phyloP scores from a whole-genome alignment of 1,140 invertebrate species.

The Calycopis cecrops region DNA sequence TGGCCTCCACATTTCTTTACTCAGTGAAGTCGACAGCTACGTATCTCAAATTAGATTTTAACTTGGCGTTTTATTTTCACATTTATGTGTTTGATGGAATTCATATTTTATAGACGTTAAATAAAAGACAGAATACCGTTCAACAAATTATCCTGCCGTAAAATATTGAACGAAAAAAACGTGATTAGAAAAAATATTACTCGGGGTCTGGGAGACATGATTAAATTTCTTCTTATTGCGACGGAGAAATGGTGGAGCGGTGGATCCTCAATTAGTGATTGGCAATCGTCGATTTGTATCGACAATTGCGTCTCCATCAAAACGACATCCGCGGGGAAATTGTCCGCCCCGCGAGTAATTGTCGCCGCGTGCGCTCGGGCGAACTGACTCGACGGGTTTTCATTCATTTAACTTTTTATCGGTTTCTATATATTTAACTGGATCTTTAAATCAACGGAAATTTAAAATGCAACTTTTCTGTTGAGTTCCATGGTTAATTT shows the following conservation, averaged over 20 bases:
- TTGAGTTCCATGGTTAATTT: too few species aligned
- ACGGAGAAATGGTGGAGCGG: background rate
- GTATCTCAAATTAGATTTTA: too few species aligned
- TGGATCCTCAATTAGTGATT: conserved; percentile 17
- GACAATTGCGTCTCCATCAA: conserved; percentile 22
- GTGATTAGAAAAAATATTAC: background rate
- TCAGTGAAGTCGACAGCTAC: too few species aligned
- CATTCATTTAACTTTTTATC: conserved; percentile 18
- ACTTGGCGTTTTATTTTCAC: too few species aligned
- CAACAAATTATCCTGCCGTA: too few species aligned
- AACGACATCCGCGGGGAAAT: conserved; percentile 41
- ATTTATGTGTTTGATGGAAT: too few species aligned
- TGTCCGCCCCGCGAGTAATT: conserved; percentile 19
- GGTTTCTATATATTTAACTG: conserved; percentile 2
- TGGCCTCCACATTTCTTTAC: too few species aligned
- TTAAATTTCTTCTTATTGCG: conserved; percentile 1
- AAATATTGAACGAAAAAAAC: background rate
- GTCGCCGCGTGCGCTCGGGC: conserved; percentile 13
- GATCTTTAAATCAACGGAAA: too few species aligned
- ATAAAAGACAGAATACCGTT: too few species aligned
- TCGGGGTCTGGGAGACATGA: background rate
- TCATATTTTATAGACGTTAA: too few species aligned
- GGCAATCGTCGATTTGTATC: conserved; percentile 15
- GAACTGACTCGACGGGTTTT: conserved; percentile 16
- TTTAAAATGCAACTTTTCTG: too few species aligned